Evolutionary conservation across 1,140 invertebrate species (phyloP).

Genomic region (Macrotrachela quadricornifera): DNA sequence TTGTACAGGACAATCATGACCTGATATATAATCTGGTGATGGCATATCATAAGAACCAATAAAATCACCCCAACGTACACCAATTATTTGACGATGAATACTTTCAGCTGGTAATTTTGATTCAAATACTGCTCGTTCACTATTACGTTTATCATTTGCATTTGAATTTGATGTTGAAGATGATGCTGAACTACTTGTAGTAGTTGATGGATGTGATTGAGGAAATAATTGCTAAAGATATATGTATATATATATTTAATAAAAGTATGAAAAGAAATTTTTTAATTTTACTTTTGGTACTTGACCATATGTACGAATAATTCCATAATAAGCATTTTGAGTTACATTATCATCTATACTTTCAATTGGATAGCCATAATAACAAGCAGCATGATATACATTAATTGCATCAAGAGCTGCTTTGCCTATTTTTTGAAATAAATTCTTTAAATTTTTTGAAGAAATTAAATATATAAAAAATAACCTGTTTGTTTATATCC

Average conservation of each 20-base stretch:
- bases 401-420: constrained; percentile 32
- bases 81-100: constrained; percentile 16
- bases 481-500: constrained; percentile 41
- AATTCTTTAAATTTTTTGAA: no score
- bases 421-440: constrained; percentile 17
- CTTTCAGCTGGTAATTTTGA: not conserved
- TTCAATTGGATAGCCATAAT: constrained; percentile 54
- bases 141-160: not conserved
- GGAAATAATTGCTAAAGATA: constrained; percentile 45
- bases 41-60: constrained; percentile 42
- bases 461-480: no score
- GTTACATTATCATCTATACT: constrained; percentile 50
- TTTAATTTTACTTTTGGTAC: constrained; percentile 52
- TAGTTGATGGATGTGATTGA: constrained; percentile 43
- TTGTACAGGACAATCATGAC: no score
- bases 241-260: no score
- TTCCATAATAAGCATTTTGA: constrained; percentile 56
- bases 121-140: not conserved
- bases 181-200: not conserved
- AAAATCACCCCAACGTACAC: constrained; percentile 57
- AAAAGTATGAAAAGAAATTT: no score
- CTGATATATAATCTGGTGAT: no score
- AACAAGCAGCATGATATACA: constrained; percentile 47
- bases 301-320: constrained; percentile 80
- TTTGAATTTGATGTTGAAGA: not conserved